phyloP scores from a whole-genome alignment of 2,888 invertebrate genomes.

The Drosophila nigritarsus region DNA sequence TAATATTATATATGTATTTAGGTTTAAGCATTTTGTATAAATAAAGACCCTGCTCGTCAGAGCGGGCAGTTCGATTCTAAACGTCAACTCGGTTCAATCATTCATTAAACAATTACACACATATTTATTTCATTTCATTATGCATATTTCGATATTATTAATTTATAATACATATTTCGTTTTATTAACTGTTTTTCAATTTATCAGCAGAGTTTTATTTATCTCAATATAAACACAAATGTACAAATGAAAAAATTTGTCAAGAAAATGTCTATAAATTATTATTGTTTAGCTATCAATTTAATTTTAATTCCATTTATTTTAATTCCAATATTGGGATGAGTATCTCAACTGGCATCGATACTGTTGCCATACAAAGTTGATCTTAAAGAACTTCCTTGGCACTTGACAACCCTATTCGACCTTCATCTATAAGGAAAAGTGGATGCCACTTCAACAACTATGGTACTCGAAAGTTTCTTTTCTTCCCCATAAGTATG shows the following conservation, averaged over 20 bases:
- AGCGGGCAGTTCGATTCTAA: no score
- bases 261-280: not conserved
- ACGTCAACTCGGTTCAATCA: no score
- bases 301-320: not conserved
- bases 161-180: no score
- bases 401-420: slow-evolving; percentile 9
- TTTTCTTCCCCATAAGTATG: not conserved
- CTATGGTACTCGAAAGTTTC: slow-evolving; percentile 51
- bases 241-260: no score
- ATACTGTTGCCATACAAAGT: slow-evolving; percentile 4
- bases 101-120: no score
- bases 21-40: no score
- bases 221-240: not conserved
- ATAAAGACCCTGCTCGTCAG: no score
- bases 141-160: no score
- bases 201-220: no score
- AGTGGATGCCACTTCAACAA: slow-evolving; percentile 27
- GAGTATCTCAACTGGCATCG: not conserved
- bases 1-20: no score
- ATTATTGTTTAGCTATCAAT: not conserved
- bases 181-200: no score
- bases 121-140: not conserved
- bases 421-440: slow-evolving; percentile 37
- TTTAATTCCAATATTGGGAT: not conserved
- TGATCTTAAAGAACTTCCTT: not conserved